Evolutionary conservation across 2,113 vertebrate genomes (phyloP).

Genomic region (Hypanus sabinus): DNA sequence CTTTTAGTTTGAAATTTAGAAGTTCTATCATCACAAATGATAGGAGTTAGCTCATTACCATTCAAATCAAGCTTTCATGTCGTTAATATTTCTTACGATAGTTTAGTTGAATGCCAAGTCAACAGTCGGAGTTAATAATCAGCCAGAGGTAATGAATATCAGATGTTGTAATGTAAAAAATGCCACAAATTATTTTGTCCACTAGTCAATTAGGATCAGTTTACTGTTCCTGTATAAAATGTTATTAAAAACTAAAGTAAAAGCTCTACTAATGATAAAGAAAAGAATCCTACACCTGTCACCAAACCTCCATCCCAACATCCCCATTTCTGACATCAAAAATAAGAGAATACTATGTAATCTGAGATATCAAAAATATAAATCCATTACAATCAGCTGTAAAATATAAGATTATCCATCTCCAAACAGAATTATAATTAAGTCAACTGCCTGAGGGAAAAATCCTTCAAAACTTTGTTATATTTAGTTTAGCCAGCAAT

Average conservation of each 20-base stretch:
- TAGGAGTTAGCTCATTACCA: background rate
- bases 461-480: too few relatives aligned
- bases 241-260: background rate
- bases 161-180: background rate
- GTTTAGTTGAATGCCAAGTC: background rate
- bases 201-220: background rate
- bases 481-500: too few relatives aligned
- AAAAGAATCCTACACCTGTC: too few relatives aligned
- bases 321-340: too few relatives aligned
- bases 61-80: background rate
- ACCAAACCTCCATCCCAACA: background rate
- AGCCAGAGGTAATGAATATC: background rate
- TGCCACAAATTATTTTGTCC: background rate
- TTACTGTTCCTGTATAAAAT: background rate
- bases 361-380: background rate
- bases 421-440: too few relatives aligned
- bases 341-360: background rate
- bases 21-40: background rate
- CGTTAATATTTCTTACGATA: background rate
- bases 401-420: too few relatives aligned
- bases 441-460: background rate
- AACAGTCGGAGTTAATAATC: background rate
- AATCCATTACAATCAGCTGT: background rate
- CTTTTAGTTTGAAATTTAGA: conserved; percentile 4
- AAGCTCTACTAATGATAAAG: background rate